Percentiles rank a stretch among this genome's conserved stretches.
These are phyloP conservation scores for Orthonevra nobilis DNA, from an alignment of 2,888 invertebrate genomes.

Conservation along the genomic window DNA sequence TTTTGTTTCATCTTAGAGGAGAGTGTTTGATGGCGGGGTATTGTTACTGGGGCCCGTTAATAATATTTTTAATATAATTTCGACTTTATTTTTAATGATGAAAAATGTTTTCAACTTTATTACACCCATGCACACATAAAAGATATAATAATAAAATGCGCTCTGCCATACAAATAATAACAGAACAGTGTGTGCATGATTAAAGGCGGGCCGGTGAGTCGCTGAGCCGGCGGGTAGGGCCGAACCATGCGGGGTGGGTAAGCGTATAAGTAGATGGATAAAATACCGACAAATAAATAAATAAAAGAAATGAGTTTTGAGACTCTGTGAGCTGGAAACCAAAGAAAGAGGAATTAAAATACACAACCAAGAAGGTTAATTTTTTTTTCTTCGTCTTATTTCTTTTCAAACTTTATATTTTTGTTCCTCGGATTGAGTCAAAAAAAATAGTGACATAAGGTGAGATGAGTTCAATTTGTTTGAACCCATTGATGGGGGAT, in stretches of 20 bases:
- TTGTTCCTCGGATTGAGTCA: not conserved
- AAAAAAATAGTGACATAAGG: conserved; percentile 35
- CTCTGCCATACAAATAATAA: conserved; percentile 68
- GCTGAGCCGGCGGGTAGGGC: too few species aligned
- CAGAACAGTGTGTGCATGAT: conserved; percentile 57
- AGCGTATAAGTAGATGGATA: conserved; percentile 41
- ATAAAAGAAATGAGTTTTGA: conserved; percentile 59
- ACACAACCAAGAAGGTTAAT: conserved; percentile 28
- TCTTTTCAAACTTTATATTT: too few species aligned
- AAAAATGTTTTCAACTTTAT: conserved; percentile 71
- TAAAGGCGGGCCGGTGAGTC: conserved; percentile 49
- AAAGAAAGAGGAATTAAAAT: conserved; percentile 41
- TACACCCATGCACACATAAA: conserved; percentile 69
- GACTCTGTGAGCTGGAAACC: conserved; percentile 34
- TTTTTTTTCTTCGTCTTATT: not conserved
- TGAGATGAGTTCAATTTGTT: conserved; percentile 60
- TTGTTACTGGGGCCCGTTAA: conserved; percentile 55
- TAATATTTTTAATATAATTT: conserved; percentile 71
- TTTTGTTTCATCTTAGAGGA: conserved; percentile 30
- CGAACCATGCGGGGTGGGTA: conserved; percentile 11
- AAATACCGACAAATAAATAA: conserved; percentile 69
- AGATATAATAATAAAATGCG: conserved; percentile 69
- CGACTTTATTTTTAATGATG: conserved; percentile 71
- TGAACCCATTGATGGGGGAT: conserved; percentile 44
- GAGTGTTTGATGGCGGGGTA: conserved; percentile 17